A percentile compares a stretch with the other conserved stretches of the same genome.
These are phyloP conservation scores for Anas georgica DNA, from an alignment of 2,797 vertebrate species.

Conservation along the genomic window DNA sequence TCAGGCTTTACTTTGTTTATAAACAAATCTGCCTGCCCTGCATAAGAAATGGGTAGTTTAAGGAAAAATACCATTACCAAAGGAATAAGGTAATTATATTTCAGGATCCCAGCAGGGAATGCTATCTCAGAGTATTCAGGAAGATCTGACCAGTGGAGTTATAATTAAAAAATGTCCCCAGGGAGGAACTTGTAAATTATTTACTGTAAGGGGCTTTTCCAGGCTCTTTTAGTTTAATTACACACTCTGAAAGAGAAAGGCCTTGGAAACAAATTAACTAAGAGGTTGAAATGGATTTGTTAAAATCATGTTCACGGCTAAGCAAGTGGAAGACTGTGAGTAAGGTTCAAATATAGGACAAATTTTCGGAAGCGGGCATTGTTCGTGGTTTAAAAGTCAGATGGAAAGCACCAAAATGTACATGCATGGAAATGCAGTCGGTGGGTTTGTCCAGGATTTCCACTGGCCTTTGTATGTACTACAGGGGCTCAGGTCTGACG, in stretches of 20 bases:
- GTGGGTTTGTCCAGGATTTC: background rate
- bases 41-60: conserved; percentile 13
- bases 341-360: conserved; percentile 19
- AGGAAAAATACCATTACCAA: conserved; percentile 54
- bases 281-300: background rate
- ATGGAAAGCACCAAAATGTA: background rate
- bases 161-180: conserved; percentile 64
- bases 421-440: accelerated
- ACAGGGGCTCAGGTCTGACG: background rate
- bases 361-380: background rate
- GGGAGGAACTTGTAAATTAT: conserved; percentile 69
- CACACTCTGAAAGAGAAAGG: background rate
- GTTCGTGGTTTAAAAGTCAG: background rate
- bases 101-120: conserved; percentile 53
- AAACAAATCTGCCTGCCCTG: conserved; percentile 55
- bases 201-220: conserved; percentile 69
- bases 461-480: background rate
- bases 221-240: conserved; percentile 63
- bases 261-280: conserved; percentile 36
- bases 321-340: background rate
- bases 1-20: conserved; percentile 66
- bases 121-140: conserved; percentile 49
- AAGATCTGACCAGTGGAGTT: conserved; percentile 63
- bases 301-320: background rate
- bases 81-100: conserved; percentile 61